phyloP scores from a whole-genome alignment of 1,140 invertebrate genomes.

The Leptonema lineaticorne region DNA sequence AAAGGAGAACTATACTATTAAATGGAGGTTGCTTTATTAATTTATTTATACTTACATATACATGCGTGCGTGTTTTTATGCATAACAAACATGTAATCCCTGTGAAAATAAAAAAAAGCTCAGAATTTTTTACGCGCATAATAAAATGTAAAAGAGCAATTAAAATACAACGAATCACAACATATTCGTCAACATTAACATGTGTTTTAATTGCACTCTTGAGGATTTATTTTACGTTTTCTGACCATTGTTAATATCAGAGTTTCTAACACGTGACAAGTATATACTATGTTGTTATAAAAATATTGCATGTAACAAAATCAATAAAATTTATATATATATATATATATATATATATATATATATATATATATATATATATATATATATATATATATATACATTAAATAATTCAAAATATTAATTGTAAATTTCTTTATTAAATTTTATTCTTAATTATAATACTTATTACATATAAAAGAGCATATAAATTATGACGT shows the following conservation, averaged over 20 bases:
- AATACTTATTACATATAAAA: neutral
- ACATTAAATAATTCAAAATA: neutral
- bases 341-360: neutral
- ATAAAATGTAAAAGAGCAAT: neutral
- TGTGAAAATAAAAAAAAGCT: neutral
- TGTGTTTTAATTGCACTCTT: neutral
- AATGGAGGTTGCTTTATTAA: neutral
- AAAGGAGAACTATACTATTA: neutral
- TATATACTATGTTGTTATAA: neutral
- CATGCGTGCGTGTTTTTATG: neutral
- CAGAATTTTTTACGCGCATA: neutral
- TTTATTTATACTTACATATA: neutral
- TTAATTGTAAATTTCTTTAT: neutral
- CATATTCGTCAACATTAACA: neutral
- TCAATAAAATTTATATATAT: neutral
- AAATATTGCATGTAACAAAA: neutral
- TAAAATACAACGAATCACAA: neutral
- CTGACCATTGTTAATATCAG: neutral
- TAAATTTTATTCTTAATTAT: neutral
- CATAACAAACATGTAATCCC: no score
- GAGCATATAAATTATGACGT: neutral
- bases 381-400: neutral
- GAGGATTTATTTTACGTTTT: neutral
- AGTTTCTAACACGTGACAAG: neutral
- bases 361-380: neutral